Percentiles rank a stretch among this genome's conserved stretches.
These are phyloP conservation scores for Crematogaster levior DNA, from an alignment of 2,888 invertebrate genomes.

Conservation along the genomic window DNA sequence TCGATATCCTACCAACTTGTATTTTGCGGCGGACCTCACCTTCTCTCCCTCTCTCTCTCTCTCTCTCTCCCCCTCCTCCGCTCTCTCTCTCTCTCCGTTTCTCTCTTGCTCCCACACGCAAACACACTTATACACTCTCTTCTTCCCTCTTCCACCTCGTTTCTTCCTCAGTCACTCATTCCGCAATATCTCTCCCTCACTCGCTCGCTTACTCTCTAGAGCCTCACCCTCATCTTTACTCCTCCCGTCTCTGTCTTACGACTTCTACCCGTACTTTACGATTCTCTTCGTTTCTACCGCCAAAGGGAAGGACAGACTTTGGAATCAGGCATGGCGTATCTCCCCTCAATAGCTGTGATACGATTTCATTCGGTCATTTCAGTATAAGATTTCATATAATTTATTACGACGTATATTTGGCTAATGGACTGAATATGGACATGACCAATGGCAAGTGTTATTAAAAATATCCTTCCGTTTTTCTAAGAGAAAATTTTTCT, in stretches of 20 bases:
- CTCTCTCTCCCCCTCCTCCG: conserved; percentile 33
- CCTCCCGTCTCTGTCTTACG: conserved; percentile 51
- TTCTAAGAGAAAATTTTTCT: neutral
- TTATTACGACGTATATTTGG: neutral
- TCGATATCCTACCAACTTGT: conserved; percentile 86
- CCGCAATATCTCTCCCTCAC: conserved; percentile 57
- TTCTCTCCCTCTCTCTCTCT: conserved; percentile 60
- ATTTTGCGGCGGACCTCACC: conserved; percentile 80
- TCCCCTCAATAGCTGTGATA: conserved; percentile 36
- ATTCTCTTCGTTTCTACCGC: conserved; percentile 70
- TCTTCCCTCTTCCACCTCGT: conserved; percentile 26
- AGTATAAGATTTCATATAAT: conserved; percentile 6
- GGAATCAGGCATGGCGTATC: conserved; percentile 57
- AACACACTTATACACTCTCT: conserved; percentile 44
- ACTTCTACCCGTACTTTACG: conserved; percentile 57
- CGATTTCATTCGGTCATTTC: conserved; percentile 38
- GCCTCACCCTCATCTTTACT: conserved; percentile 54
- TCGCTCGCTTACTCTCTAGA: conserved; percentile 59
- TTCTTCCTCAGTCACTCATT: conserved; percentile 57
- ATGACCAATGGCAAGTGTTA: neutral
- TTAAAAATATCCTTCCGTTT: neutral
- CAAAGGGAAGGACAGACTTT: conserved; percentile 67
- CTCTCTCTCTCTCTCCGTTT: conserved; percentile 55
- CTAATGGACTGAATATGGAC: neutral
- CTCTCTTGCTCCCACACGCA: conserved; percentile 22